Conservation (phyloP, 2,797 vertebrate genomes). For the Danio aesculapii region DNA sequence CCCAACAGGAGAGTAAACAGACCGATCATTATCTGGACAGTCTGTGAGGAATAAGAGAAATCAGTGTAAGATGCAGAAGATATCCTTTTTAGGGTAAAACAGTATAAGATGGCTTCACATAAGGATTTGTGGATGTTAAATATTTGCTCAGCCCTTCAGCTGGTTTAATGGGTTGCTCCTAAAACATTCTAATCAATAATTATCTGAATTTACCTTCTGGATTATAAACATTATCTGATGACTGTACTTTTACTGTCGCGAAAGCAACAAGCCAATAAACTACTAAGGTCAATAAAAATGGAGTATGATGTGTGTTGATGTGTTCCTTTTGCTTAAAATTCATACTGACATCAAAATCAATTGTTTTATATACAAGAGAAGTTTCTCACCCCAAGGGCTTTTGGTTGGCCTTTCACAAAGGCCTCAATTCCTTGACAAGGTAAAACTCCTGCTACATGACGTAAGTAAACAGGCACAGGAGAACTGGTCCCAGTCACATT, state of each 20-base stretch:
- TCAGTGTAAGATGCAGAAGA: too few relatives aligned
- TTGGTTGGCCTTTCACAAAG: slow-evolving; percentile 27
- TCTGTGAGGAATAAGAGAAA: slow-evolving; percentile 13
- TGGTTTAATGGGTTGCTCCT: not conserved
- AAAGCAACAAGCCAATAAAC: not conserved
- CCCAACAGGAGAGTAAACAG: slow-evolving; percentile 13
- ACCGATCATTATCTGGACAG: slow-evolving; percentile 44
- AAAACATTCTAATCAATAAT: not conserved
- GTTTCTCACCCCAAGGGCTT: slow-evolving; percentile 2
- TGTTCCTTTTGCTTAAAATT: not conserved
- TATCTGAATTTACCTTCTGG: not conserved
- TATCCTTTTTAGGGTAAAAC: not conserved
- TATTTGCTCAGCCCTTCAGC: not conserved
- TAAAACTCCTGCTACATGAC: not conserved
- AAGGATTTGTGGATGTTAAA: not conserved
- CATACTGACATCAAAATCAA: not conserved
- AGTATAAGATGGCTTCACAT: too few relatives aligned
- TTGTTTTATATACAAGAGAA: not conserved
- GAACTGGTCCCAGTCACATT: not conserved
- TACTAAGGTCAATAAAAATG: too few relatives aligned
- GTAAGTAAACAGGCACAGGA: not conserved
- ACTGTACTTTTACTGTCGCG: not conserved
- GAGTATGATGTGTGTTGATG: not conserved
- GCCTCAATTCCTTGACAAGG: not conserved
- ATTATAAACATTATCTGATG: not conserved